Percentiles rank a stretch among this genome's conserved stretches.
phyloP scores from a whole-genome alignment of 2,113 vertebrate genomes.

The Dasyornis broadbenti region DNA sequence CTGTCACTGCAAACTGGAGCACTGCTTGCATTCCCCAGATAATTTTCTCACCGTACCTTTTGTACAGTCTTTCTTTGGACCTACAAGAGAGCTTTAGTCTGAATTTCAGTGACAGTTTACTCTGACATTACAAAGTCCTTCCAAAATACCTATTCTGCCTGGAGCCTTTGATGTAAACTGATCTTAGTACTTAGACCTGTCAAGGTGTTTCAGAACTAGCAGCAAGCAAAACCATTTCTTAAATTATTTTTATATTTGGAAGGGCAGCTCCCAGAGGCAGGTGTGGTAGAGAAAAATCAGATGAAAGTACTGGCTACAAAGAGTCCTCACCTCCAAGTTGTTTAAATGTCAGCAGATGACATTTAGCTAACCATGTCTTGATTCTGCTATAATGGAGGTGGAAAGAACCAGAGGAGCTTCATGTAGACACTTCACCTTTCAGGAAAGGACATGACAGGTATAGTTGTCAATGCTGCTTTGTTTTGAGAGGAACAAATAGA shows the following conservation, averaged over 20 bases:
- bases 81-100: neutral
- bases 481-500: neutral
- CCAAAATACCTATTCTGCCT: neutral
- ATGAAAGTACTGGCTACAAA: neutral
- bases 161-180: neutral
- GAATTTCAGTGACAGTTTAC: neutral
- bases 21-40: neutral
- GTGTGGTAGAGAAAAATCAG: neutral
- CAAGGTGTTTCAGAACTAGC: neutral
- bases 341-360: neutral
- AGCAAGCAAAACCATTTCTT: neutral
- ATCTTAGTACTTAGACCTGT: neutral
- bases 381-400: neutral
- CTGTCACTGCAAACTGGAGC: neutral
- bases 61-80: neutral
- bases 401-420: neutral
- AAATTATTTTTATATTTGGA: neutral
- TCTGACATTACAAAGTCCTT: conserved; percentile 17
- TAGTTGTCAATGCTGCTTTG: neutral
- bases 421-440: neutral
- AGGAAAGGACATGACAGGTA: neutral
- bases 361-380: neutral
- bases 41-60: neutral
- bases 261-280: neutral
- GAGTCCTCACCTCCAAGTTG: neutral